Percentiles rank a stretch among this genome's conserved stretches.
Evolutionary conservation across 2,113 vertebrate species (phyloP).

Genomic region (Zingel zingel): DNA sequence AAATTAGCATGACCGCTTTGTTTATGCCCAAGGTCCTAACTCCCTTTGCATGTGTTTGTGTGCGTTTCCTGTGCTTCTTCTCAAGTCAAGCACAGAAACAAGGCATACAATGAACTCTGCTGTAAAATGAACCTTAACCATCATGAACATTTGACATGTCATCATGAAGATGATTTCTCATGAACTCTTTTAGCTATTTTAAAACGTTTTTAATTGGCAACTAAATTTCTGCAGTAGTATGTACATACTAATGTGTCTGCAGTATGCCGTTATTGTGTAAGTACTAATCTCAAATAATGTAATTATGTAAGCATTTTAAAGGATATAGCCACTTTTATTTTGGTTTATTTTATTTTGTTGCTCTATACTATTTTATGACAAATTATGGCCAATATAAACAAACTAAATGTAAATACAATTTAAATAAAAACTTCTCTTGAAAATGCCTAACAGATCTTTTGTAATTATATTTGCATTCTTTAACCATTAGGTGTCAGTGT

Average conservation of each 20-base stretch:
- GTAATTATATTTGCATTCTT: not conserved
- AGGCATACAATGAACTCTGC: conserved; percentile 4
- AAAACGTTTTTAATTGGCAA: not conserved
- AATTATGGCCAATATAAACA: not conserved
- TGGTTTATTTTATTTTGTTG: not conserved
- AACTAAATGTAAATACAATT: not conserved
- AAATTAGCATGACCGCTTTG: conserved; percentile 69
- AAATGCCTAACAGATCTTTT: not conserved
- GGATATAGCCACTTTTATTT: not conserved
- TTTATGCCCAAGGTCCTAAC: conserved; percentile 62
- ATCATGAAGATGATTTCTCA: not conserved
- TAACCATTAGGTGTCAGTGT: conserved; percentile 72
- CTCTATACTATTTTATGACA: not conserved
- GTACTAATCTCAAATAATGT: not conserved
- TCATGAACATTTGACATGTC: not conserved
- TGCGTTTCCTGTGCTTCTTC: conserved; percentile 17
- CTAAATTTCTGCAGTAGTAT: not conserved
- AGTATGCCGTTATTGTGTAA: not conserved
- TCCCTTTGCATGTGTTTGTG: conserved; percentile 12
- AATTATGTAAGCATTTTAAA: conserved; percentile 14
- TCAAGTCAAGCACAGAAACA: conserved; percentile 22
- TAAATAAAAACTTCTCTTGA: conserved; percentile 2
- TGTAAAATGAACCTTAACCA: not conserved
- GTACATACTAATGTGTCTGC: not conserved
- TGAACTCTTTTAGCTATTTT: conserved; percentile 10